A percentile compares a stretch with the other conserved stretches of the same genome.
Evolutionary conservation across 2,797 vertebrate species (phyloP).

Genomic region (Triplophysa bombifrons): DNA sequence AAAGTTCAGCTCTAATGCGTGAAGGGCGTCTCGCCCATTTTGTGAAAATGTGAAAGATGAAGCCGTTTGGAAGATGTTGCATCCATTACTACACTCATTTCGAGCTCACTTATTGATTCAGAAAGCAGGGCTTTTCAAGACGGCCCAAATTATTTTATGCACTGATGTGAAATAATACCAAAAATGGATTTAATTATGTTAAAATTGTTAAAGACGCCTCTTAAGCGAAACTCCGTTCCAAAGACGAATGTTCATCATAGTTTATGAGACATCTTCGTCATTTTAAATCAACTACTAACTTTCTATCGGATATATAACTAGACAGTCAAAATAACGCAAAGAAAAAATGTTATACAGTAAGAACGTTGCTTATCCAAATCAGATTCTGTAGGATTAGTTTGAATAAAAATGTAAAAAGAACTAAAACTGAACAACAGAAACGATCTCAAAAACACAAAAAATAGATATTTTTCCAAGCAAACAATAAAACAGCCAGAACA

Average conservation of each 20-base stretch:
- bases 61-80: background rate
- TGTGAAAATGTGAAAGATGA: conserved; percentile 5
- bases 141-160: background rate
- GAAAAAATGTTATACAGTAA: too few relatives aligned
- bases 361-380: too few relatives aligned
- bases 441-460: too few relatives aligned
- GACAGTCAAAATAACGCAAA: too few relatives aligned
- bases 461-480: too few relatives aligned
- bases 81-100: background rate
- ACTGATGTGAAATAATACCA: background rate
- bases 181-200: background rate
- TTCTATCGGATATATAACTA: too few relatives aligned
- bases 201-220: background rate
- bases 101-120: background rate
- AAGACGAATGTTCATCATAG: background rate
- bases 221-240: background rate
- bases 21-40: background rate
- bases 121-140: background rate
- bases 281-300: too few relatives aligned
- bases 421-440: too few relatives aligned
- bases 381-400: too few relatives aligned
- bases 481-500: too few relatives aligned
- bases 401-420: too few relatives aligned
- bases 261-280: background rate
- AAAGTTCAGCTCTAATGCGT: conserved; percentile 18